These are phyloP conservation scores for Aphelinus atriplicis DNA, from an alignment of 1,140 invertebrate genomes.

Conservation along the genomic window DNA sequence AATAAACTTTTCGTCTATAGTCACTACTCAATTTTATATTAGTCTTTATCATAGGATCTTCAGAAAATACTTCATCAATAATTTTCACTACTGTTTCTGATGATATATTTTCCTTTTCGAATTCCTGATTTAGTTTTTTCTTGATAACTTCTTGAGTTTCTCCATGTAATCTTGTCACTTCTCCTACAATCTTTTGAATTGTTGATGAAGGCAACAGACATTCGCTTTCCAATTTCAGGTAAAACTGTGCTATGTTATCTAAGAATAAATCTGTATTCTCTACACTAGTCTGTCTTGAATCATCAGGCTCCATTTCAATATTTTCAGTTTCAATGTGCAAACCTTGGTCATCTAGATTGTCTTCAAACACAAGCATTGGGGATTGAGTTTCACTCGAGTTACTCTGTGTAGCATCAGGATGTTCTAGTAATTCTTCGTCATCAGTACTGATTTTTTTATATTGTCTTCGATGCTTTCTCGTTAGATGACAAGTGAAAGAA, in stretches of 20 bases:
- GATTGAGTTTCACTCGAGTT: no score
- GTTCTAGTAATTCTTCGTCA: no score
- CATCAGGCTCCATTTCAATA: not conserved
- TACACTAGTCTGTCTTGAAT: no score
- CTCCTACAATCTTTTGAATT: constrained; percentile 3
- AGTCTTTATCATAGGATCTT: constrained; percentile 21
- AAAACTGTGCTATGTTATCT: constrained; percentile 5
- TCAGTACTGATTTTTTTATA: not conserved
- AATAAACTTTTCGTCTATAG: constrained; percentile 40
- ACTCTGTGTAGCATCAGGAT: no score
- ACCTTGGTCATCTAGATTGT: no score
- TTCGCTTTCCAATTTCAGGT: constrained; percentile 12
- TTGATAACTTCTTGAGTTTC: constrained; percentile 10
- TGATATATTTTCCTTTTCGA: constrained; percentile 19
- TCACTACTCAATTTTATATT: constrained; percentile 13
- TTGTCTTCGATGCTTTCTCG: not conserved
- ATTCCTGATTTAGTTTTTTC: constrained; percentile 5
- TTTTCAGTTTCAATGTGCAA: no score
- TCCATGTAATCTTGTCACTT: not conserved
- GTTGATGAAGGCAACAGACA: constrained; percentile 15
- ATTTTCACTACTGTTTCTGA: not conserved
- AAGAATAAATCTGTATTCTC: not conserved
- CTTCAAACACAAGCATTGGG: no score
- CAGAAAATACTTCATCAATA: not conserved
- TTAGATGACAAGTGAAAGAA: constrained; percentile 7